These are phyloP conservation scores for Crematogaster levior DNA, from an alignment of 2,888 invertebrate species.

Conservation along the genomic window DNA sequence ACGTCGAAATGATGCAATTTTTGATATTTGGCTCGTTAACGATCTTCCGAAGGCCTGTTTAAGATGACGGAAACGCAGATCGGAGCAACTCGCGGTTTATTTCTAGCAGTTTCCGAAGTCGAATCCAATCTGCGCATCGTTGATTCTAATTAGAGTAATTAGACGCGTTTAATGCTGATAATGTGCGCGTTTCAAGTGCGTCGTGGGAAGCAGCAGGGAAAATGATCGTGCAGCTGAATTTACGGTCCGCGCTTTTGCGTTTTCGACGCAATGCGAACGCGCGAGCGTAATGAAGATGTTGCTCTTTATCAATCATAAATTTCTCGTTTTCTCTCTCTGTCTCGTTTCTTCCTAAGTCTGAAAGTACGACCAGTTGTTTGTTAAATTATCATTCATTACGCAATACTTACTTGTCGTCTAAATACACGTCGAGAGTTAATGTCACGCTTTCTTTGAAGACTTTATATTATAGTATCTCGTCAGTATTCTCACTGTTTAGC, in stretches of 20 bases:
- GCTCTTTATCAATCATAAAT: conserved; percentile 31
- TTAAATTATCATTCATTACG: conserved; percentile 31
- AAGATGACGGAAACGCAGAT: conserved; percentile 18
- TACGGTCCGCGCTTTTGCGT: conserved; percentile 7
- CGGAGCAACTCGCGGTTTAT: background rate
- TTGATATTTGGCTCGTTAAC: background rate
- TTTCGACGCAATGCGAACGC: conserved; percentile 9
- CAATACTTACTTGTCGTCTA: conserved; percentile 31
- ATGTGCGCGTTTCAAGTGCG: conserved; percentile 2
- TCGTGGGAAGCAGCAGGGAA: conserved; percentile 5
- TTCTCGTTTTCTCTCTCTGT: conserved; percentile 19
- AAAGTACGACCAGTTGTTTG: background rate
- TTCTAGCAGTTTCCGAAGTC: conserved; percentile 10
- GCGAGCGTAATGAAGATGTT: conserved; percentile 18
- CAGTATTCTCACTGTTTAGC: conserved; percentile 5
- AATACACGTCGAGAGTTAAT: conserved; percentile 10
- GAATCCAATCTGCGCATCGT: background rate
- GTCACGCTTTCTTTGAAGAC: conserved; percentile 21
- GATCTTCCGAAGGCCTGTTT: conserved; percentile 2
- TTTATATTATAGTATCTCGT: background rate
- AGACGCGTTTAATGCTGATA: conserved; percentile 18
- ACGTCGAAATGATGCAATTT: background rate
- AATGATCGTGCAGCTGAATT: conserved; percentile 9
- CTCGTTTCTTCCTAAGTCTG: background rate
- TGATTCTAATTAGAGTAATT: conserved; percentile 44